These are phyloP conservation scores for Ciconia stormi DNA, from an alignment of 2,113 vertebrate species.

Conservation along the genomic window DNA sequence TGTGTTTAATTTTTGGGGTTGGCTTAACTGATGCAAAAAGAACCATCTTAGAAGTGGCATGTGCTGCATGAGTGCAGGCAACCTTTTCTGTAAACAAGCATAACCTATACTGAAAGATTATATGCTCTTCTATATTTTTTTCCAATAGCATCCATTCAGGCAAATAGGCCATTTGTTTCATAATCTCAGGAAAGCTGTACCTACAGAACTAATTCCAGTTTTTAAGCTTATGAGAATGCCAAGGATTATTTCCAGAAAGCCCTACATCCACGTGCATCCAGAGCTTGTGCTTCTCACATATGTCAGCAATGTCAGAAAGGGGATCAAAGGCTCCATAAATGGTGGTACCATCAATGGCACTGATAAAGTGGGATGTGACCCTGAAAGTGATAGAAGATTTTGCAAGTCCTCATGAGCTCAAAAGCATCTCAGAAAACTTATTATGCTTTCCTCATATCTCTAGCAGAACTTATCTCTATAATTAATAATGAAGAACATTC, in stretches of 20 bases:
- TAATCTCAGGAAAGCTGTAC: not conserved
- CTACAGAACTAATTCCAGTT: not conserved
- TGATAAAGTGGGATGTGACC: conserved; percentile 69
- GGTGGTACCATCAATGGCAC: conserved; percentile 71
- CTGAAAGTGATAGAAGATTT: not conserved
- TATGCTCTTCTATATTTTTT: not conserved
- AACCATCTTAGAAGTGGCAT: not conserved
- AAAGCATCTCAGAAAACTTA: not conserved
- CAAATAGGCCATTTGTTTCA: not conserved
- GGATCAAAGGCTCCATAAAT: conserved; percentile 74
- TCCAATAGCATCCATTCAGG: not conserved
- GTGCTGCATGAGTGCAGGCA: not conserved
- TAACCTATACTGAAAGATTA: not conserved
- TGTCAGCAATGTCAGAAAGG: conserved; percentile 60
- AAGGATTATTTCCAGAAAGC: not conserved
- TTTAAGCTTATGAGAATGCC: not conserved
- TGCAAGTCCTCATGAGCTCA: not conserved
- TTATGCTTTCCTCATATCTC: not conserved
- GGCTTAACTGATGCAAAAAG: not conserved
- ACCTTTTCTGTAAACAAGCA: not conserved
- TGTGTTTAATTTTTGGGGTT: not conserved
- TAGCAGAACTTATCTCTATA: not conserved
- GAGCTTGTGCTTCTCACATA: conserved; percentile 56
- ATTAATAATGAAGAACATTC: not conserved
- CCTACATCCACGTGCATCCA: conserved; percentile 72